Conservation (phyloP, 2,113 vertebrate genomes). For the Elephas maximus region DNA sequence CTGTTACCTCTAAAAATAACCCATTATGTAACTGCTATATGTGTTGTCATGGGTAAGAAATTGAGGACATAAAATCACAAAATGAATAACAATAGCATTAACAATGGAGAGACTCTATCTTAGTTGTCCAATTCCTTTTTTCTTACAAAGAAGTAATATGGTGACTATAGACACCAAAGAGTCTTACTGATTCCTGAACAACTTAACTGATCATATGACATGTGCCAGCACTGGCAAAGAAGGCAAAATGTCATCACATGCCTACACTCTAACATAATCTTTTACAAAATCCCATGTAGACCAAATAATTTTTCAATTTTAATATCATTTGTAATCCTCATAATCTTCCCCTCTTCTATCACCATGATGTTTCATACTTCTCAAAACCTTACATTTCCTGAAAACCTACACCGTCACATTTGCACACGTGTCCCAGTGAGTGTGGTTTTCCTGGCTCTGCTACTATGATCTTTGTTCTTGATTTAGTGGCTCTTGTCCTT, state of each 20-base stretch:
- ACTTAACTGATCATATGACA: background rate
- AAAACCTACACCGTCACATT: background rate
- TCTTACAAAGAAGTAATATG: too few species aligned
- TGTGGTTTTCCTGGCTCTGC: background rate
- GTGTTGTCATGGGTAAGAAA: background rate
- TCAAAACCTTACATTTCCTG: background rate
- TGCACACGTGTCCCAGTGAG: accelerated
- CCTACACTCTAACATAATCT: accelerated
- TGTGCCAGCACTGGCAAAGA: background rate
- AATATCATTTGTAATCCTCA: background rate
- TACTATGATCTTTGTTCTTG: background rate
- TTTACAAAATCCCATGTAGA: too few species aligned
- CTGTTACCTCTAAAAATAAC: background rate
- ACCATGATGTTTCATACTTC: background rate
- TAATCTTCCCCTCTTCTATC: background rate
- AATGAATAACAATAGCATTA: background rate
- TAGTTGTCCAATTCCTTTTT: too few species aligned
- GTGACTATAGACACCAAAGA: accelerated
- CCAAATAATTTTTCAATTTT: background rate
- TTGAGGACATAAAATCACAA: background rate
- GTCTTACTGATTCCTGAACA: background rate
- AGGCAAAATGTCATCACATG: accelerated
- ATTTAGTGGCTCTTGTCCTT: background rate
- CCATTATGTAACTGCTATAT: accelerated
- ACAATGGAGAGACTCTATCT: accelerated